Evolutionary conservation across 2,797 vertebrate genomes (phyloP).

Genomic region (Ispidina lecontei): DNA sequence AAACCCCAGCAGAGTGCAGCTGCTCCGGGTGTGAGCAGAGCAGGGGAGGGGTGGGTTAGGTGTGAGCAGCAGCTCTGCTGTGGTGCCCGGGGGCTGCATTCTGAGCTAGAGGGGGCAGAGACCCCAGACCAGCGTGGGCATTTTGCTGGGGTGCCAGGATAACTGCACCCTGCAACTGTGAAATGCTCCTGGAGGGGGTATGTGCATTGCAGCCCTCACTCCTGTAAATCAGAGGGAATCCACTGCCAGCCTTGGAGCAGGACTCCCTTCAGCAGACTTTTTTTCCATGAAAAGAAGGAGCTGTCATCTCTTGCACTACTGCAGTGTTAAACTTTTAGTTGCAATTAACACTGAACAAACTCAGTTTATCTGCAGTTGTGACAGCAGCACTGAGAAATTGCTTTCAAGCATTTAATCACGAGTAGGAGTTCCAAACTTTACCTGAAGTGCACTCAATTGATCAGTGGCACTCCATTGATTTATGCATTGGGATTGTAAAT

Average conservation of each 20-base stretch:
- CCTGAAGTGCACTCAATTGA: neutral
- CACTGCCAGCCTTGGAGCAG: neutral
- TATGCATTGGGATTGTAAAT: too few relatives aligned
- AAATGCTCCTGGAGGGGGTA: neutral
- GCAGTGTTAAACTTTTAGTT: neutral
- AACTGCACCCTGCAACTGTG: neutral
- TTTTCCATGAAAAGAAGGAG: neutral
- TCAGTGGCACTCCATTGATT: neutral
- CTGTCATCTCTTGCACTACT: neutral
- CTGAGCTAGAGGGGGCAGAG: neutral
- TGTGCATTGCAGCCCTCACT: neutral
- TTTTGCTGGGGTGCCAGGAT: neutral
- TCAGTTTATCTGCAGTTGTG: neutral
- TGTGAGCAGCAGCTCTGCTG: neutral
- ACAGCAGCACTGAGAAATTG: neutral
- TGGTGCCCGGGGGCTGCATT: neutral
- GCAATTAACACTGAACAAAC: neutral
- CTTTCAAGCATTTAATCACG: neutral
- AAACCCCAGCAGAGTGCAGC: too few relatives aligned
- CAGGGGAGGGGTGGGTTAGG: too few relatives aligned
- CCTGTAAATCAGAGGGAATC: neutral
- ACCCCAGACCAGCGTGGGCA: too few relatives aligned
- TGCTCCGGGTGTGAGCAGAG: neutral
- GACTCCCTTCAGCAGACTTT: neutral
- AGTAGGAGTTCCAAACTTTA: neutral